Base-by-base conservation (phyloP, 53 echinoderm and acorn worm genomes). In the Apostichopus leukothele region DNA sequence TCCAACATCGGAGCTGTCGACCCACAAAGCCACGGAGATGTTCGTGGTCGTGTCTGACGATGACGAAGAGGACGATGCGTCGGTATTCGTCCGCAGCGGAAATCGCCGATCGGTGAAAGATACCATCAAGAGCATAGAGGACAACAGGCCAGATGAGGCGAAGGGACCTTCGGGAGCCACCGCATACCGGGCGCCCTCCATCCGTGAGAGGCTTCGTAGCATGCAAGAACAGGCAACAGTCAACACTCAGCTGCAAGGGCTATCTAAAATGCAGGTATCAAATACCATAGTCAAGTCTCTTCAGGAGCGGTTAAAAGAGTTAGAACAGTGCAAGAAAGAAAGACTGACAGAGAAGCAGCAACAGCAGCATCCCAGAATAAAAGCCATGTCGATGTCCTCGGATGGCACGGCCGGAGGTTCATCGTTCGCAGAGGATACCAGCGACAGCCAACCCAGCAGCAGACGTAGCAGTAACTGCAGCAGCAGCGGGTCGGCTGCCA, bases 321-420 rank as follows among this genome's bases (percentile, higher is more conserved):
- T 96, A 20, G 93, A 96, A 53, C 93, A 94, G 78, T 93, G 94
- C 86, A 93, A 92, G 77, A 91, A 93, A 18, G 88, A 90, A 12
- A 86, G 53, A 11, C 27, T 67, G 7, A 50, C 26, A 6, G 86
- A 86, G 13, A 74, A 75, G 75, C 25, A 25, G 25, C 25, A 25
- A 25, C 14, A 71, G 7, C 60, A 23, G n/a, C 76, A 88, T 50
- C 53, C 67, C 20, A 89, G 63, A 74, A 84, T 86, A 16, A 89
- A 93, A 26, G 83, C 88, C 18, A 78, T n/a, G 71, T 88, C 76
- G 50, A 50, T 89, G 59, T 83, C 88, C 19, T 55, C 88, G 59
- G 86, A 79, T 63, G 76, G 52, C 52, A 88, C 93, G 4, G 93
- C 91, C 75, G 75, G 90, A 1, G 86, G 77, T 0, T 84, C 75